Conservation (phyloP, 1,140 invertebrate species). For the Palaemon carinicauda region DNA sequence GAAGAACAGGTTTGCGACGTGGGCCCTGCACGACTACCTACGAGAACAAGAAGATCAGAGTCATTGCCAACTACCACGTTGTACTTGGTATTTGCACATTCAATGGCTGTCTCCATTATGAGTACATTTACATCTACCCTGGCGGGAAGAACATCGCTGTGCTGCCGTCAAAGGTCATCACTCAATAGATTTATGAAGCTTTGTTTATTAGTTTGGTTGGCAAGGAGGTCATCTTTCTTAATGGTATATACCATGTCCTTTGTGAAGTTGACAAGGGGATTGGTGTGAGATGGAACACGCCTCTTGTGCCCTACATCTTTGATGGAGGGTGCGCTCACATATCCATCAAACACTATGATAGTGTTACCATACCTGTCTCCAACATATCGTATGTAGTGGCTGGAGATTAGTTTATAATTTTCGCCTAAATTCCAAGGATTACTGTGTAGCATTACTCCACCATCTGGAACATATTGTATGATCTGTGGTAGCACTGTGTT, state of each 20-base stretch:
- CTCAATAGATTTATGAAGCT: background rate
- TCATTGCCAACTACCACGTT: background rate
- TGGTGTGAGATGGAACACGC: background rate
- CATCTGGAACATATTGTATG: background rate
- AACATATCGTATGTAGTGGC: too few species aligned
- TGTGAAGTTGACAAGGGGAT: background rate
- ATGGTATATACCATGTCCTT: background rate
- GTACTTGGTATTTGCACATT: background rate
- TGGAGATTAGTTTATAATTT: background rate
- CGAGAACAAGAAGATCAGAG: background rate
- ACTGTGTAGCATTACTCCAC: background rate
- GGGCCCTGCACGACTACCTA: background rate
- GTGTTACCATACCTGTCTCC: too few species aligned
- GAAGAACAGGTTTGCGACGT: background rate
- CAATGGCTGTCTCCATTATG: background rate
- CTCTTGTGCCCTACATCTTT: background rate
- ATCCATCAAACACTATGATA: too few species aligned
- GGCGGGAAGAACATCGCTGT: background rate
- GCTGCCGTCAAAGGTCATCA: background rate
- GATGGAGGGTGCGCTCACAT: too few species aligned
- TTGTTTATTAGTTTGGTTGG: background rate
- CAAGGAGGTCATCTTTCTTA: background rate
- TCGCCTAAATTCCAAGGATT: background rate
- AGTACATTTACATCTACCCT: background rate
- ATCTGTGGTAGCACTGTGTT: background rate